phyloP scores from a whole-genome alignment of 1,140 invertebrate genomes.

The Tachypleus tridentatus region DNA sequence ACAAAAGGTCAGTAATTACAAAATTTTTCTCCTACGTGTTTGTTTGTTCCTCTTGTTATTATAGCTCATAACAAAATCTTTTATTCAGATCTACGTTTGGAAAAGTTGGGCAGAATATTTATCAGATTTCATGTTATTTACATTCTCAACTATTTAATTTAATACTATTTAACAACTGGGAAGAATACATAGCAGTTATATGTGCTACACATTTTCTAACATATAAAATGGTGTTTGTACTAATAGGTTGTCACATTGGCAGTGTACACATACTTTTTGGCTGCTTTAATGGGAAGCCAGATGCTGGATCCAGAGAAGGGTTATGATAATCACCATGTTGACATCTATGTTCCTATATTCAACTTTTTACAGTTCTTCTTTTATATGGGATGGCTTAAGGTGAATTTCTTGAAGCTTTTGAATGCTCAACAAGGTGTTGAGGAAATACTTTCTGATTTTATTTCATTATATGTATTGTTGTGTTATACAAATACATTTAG shows the following conservation, averaged over 20 bases:
- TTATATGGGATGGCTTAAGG: constrained; percentile 83
- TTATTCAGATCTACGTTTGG: too few species aligned
- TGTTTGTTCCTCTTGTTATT: too few species aligned
- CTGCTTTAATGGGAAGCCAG: constrained; percentile 68
- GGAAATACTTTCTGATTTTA: too few species aligned
- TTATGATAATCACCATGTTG: constrained; percentile 24
- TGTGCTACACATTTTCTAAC: constrained; percentile 35
- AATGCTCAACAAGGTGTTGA: too few species aligned
- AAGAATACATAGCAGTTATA: constrained; percentile 41
- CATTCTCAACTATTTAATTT: too few species aligned
- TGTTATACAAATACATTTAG: too few species aligned
- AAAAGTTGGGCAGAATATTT: too few species aligned
- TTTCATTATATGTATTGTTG: too few species aligned
- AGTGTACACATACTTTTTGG: constrained; percentile 74
- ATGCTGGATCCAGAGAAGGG: constrained; percentile 47
- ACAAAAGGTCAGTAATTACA: too few species aligned
- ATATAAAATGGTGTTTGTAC: constrained; percentile 49
- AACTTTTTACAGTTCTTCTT: constrained; percentile 71
- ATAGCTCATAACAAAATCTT: too few species aligned
- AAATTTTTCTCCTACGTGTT: too few species aligned
- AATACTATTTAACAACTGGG: constrained; percentile 26
- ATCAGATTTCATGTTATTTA: too few species aligned
- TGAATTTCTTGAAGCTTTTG: constrained; percentile 9
- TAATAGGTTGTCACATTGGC: constrained; percentile 36
- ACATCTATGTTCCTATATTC: constrained; percentile 27